Percentiles rank a stretch among this genome's conserved stretches.
Conservation (phyloP, 2,888 invertebrate species). For the Eupithecia subfuscata region DNA sequence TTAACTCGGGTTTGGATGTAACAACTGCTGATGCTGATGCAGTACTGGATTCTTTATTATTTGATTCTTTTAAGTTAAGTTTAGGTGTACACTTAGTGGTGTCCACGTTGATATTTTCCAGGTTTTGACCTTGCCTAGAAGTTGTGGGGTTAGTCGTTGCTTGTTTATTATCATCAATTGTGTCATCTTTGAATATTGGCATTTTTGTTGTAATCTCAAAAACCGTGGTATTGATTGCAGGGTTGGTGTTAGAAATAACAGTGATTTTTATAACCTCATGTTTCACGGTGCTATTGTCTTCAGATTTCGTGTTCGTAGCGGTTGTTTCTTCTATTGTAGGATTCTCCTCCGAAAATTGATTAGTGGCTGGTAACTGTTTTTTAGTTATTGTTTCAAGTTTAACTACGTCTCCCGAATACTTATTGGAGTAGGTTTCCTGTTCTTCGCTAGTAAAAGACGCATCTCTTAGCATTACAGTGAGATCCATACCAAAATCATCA, state of each 20-base stretch:
- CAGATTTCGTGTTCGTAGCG: constrained; percentile 27
- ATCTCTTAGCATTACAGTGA: constrained; percentile 72
- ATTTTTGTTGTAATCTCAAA: constrained; percentile 67
- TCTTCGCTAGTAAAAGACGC: constrained; percentile 46
- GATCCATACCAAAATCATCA: constrained; percentile 65
- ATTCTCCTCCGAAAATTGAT: neutral
- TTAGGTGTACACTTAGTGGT: constrained; percentile 36
- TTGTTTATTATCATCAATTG: constrained; percentile 33
- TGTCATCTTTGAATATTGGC: constrained; percentile 55
- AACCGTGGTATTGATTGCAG: constrained; percentile 50
- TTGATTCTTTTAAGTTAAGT: constrained; percentile 21
- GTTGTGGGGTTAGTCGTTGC: constrained; percentile 27
- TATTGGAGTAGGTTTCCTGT: constrained; percentile 44
- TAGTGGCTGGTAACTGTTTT: constrained; percentile 23
- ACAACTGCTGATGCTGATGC: constrained; percentile 10
- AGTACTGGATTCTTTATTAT: constrained; percentile 19
- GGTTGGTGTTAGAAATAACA: constrained; percentile 54
- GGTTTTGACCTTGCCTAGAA: constrained; percentile 30
- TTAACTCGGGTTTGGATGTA: constrained; percentile 10
- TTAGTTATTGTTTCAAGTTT: constrained; percentile 51
- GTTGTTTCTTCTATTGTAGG: constrained; percentile 23
- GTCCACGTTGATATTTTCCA: constrained; percentile 22
- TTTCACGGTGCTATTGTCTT: constrained; percentile 43
- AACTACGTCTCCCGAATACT: constrained; percentile 51
- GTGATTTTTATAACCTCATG: constrained; percentile 64